Evolutionary conservation across 2,888 invertebrate genomes (phyloP), one percentile per base, ranked within the genome.

Genomic region (Eristalis arbustorum): DNA sequence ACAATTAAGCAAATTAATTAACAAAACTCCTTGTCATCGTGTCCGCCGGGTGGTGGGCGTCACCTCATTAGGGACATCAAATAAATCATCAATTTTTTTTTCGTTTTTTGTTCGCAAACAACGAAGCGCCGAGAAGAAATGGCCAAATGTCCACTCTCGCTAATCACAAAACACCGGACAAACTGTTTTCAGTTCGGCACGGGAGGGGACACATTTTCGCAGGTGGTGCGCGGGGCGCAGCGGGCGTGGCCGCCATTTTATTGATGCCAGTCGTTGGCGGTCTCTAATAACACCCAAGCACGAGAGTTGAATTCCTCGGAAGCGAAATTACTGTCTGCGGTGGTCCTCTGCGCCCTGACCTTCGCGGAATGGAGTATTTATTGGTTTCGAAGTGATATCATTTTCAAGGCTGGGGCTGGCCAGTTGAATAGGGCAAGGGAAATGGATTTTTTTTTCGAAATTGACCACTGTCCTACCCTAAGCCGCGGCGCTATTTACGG

Each of bases 1-100:
- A 66, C 37, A n/a, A 34, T 34, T 63, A 63, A 18, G 34, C 63
- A 63, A 63, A 63, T 63, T 63, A 63, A 63, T 63, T 63, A 63
- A n/a, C 11, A 49, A 49, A 49, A 49, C 18, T 18, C 8, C 49
- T 49, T 49, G 49, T 49, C 49, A 49, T 49, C 49, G 18, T n/a
- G n/a, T 18, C 18, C 49, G 8, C 18, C 49, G 49, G 18, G 4
- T 18, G 49, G 49, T 18, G 8, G 18, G 8, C 18, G 49, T 18
- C 49, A 49, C 49, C 49, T 49, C 49, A 49, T 49, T 49, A 49
- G 49, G 49, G 49, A 18, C 5, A 49, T 49, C 49, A n/a, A 49
- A 49, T 49, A 49, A 42, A 49, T 49, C 49, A 49, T 49, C 18
- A 18, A 49, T 49, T 49, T 49, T 49, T 49, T 25, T 25, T 49